Base-by-base conservation (phyloP, 2,113 vertebrate genomes). In the Hippocampus comes region DNA sequence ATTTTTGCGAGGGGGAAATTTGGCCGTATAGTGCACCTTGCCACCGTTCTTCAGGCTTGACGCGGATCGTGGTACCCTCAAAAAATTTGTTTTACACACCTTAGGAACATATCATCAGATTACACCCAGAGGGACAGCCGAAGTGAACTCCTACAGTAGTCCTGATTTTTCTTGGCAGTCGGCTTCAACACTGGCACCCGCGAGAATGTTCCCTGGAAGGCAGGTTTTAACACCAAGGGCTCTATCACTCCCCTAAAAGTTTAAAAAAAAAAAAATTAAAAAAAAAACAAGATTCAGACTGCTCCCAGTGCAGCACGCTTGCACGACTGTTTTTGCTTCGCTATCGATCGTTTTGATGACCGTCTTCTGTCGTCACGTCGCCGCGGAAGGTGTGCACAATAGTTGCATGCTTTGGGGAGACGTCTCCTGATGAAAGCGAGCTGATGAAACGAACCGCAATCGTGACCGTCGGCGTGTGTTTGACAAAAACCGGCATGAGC, bases 391-490 rank as follows among this genome's bases (percentile, higher is more conserved):
- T 38, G 23, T 23, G 23, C 56, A 59, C 9, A 59, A 27, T 25
- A 27, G 34, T 7, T 38, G 34, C 34, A 5, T 38, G 34, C 34
- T 38, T 38, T 38, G 34, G 34, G 34, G 84, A 75, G 57, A 65
- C 67, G 75, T 63, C 30, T 25, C 38, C 41, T 78, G 78, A 82
- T 83, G 74, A 84, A 82, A 77, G 68, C 63, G 60, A 43, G 80
- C 79, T 86, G 84, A 84, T 81, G 86, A 88, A 88, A 86, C 71
- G 63, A 76, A 81, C 55, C 60, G 82, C 76, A 86, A 86, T 10
- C 20, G 21, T 55, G 53, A 9, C 53, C 9, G 53, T 51, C 17
- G 34, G 5, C 15, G 49, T 51, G 55, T 23, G n/a, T 23, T 15
- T 27, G 57, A 30, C 57, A 27, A 25, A 60, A 61, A 61, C 27